Conservation (phyloP, 2,888 invertebrate species). For the Cacoxenus indagator region DNA sequence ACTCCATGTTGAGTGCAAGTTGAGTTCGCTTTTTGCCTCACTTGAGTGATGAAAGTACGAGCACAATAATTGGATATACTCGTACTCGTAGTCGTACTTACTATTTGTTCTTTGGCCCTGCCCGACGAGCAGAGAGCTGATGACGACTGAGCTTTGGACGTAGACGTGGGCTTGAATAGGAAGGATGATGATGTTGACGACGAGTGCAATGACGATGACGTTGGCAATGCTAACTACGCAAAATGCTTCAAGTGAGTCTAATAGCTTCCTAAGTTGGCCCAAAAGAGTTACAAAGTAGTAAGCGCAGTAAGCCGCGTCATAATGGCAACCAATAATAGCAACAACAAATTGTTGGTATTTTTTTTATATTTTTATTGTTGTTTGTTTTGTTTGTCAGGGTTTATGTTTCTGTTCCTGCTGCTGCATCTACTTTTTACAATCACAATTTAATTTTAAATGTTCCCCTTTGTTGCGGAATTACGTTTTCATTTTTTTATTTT, state of each 20-base stretch:
- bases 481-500: background rate
- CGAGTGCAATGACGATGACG: slow-evolving; percentile 41
- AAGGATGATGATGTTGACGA: background rate
- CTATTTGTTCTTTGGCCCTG: slow-evolving; percentile 41
- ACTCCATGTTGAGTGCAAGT: slow-evolving; percentile 14
- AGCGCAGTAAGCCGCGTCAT: background rate
- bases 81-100: too few relatives aligned
- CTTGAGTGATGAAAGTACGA: slow-evolving; percentile 40
- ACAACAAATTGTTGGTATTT: background rate
- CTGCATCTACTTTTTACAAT: background rate
- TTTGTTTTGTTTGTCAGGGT: background rate
- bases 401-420: background rate
- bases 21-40: slow-evolving; percentile 6
- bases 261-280: slow-evolving; percentile 51
- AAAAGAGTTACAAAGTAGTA: slow-evolving; percentile 38
- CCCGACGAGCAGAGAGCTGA: slow-evolving; percentile 17
- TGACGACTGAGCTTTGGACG: background rate
- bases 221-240: slow-evolving; percentile 48
- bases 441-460: slow-evolving; percentile 9
- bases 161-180: background rate
- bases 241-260: slow-evolving; percentile 52
- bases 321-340: background rate
- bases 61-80: slow-evolving; percentile 58
- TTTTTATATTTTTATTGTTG: background rate
- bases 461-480: background rate